These are phyloP conservation scores for Rhynchonycteris naso DNA, from an alignment of 2,797 vertebrate genomes.

Conservation along the genomic window DNA sequence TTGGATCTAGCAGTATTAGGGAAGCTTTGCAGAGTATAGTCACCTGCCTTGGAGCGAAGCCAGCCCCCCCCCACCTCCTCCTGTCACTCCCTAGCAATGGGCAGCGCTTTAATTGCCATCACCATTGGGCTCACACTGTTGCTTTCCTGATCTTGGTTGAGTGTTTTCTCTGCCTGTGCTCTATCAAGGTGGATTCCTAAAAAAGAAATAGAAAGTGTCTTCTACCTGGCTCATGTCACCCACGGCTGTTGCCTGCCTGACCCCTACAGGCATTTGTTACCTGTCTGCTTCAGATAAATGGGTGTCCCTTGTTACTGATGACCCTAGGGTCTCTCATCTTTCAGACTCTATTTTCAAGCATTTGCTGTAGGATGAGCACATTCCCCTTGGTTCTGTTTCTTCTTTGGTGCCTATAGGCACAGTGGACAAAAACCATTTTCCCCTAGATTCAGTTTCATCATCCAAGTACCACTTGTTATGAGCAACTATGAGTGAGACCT, in stretches of 20 bases:
- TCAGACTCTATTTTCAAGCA: neutral
- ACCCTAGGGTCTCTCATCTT: neutral
- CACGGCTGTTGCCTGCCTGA: neutral
- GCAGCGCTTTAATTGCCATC: rapidly evolving
- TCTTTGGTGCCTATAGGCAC: neutral
- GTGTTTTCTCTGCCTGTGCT: neutral
- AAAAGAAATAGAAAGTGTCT: neutral
- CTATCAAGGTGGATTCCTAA: neutral
- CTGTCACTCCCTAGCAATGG: too few species aligned
- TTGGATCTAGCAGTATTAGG: neutral
- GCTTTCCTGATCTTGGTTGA: neutral
- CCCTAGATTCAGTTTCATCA: neutral
- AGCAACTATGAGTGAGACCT: rapidly evolving
- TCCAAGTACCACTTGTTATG: neutral
- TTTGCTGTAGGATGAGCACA: rapidly evolving
- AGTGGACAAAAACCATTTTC: neutral
- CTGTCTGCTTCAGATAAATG: neutral
- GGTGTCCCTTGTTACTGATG: neutral
- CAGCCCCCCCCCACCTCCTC: neutral
- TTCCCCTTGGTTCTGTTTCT: neutral
- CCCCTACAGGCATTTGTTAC: neutral
- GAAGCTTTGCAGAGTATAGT: neutral
- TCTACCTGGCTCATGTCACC: neutral
- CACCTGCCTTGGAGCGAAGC: neutral
- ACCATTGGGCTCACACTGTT: rapidly evolving